Base-by-base conservation (phyloP, 2,888 invertebrate genomes). In the Oxytorus armatus region DNA sequence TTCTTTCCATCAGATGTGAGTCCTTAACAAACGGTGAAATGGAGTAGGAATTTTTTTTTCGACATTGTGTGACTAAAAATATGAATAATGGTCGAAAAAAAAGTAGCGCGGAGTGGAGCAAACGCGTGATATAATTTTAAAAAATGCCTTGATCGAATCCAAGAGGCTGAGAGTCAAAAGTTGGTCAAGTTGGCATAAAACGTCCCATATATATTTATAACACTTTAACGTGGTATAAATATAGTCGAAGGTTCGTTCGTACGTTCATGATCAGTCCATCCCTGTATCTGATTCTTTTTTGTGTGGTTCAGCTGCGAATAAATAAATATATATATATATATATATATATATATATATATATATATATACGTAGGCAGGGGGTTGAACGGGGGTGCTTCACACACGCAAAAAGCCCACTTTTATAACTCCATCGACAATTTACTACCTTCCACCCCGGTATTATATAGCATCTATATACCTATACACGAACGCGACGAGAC, bases 381-480 rank as follows among this genome's bases (percentile, higher is more conserved):
- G 76, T 42, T 53, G 73, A 65, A 55, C 11, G 73, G 73, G 42
- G 77, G 55, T 25, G 47, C 47, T 47, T 29, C 47, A 79, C 78
- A 83, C 85, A 83, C 84, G 83, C 76, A 72, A 82, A 77, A 79
- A 85, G 82, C 87, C 88, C 87, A 88, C 87, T 89, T 89, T 89
- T 89, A 90, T 88, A 89, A 90, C 89, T 89, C 88, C 85, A 89
- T 89, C 87, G 88, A 85, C 87, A 83, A 89, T 88, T 90, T 89
- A 88, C 84, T 86, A 86, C 88, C 86, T 88, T 86, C 87, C 73
- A 33, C 77, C 75, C 78, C 80, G 73, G 82, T 51, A 36, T 51
- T 83, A 85, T 87, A 83, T 83, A 77, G 77, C 72, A 59, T 76
- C 81, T 66, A 83, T 80, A n/a, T n/a, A n/a, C n/a, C n/a, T n/a